These are phyloP conservation scores for Idaea straminata DNA, from an alignment of 2,888 invertebrate genomes.

Conservation along the genomic window DNA sequence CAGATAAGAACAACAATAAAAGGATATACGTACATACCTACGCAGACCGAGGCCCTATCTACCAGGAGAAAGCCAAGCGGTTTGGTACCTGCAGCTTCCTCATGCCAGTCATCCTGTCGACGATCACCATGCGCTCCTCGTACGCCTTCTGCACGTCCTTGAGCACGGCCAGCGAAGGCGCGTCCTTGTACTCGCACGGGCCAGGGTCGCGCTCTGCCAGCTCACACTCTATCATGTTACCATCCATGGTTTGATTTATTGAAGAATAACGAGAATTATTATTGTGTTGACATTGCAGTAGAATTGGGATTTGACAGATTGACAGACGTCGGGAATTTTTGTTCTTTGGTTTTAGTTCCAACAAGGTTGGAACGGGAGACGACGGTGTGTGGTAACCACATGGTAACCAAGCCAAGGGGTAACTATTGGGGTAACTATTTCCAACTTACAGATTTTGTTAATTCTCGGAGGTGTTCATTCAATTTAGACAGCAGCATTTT, in stretches of 20 bases:
- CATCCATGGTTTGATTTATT: constrained; percentile 34
- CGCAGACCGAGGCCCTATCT: no score
- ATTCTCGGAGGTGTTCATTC: no score
- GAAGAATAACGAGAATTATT: neutral
- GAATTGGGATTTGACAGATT: neutral
- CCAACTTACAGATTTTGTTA: no score
- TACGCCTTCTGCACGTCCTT: constrained; percentile 82
- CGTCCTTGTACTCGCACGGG: constrained; percentile 29
- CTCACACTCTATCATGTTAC: constrained; percentile 41
- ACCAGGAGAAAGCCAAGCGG: neutral
- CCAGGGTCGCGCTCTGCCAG: constrained; percentile 40
- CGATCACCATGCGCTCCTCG: constrained; percentile 79
- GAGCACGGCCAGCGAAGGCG: constrained; percentile 71
- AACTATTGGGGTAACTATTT: no score
- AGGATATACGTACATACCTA: no score
- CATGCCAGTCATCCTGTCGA: constrained; percentile 68
- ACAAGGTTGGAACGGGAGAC: neutral
- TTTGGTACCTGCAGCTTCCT: constrained; percentile 50
- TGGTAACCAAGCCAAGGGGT: no score
- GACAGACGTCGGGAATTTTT: neutral
- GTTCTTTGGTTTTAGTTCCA: neutral
- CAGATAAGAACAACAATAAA: no score
- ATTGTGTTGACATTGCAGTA: neutral
- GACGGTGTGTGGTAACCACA: no score
- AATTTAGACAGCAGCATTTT: no score